phyloP scores from a whole-genome alignment of 2,797 vertebrate genomes.

The Anas bahamensis region DNA sequence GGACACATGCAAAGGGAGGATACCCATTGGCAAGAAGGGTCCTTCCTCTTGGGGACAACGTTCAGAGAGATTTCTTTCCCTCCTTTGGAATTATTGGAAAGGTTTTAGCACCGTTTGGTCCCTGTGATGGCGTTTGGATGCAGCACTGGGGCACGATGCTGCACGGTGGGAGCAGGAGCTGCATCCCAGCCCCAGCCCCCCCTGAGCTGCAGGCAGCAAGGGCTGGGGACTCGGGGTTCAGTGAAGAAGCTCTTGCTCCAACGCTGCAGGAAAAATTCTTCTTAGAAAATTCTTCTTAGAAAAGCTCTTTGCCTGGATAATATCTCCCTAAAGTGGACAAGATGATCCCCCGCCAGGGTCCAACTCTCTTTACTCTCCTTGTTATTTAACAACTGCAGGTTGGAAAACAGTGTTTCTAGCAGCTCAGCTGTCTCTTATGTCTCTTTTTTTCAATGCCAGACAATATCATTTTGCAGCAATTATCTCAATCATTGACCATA shows the following conservation, averaged over 20 bases:
- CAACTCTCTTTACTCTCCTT: neutral
- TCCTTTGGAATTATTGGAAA: neutral
- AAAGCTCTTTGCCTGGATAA: neutral
- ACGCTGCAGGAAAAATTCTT: neutral
- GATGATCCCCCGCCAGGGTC: neutral
- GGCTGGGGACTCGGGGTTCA: neutral
- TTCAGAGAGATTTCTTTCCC: neutral
- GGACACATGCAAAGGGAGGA: neutral
- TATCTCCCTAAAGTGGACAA: neutral
- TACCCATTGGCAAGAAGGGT: neutral
- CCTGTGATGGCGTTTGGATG: neutral
- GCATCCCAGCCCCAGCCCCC: neutral
- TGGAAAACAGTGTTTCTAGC: neutral
- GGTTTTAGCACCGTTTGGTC: neutral
- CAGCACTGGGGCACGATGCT: neutral
- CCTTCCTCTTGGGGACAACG: neutral
- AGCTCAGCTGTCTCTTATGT: neutral
- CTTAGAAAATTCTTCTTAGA: neutral
- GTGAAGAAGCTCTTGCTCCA: neutral
- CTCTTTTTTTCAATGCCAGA: neutral
- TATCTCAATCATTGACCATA: neutral
- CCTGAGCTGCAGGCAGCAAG: neutral
- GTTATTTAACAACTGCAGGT: neutral
- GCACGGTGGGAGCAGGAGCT: neutral
- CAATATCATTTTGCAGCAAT: neutral